Base-by-base conservation (phyloP, 1,140 invertebrate species). In the Drosophila kepulauana region DNA sequence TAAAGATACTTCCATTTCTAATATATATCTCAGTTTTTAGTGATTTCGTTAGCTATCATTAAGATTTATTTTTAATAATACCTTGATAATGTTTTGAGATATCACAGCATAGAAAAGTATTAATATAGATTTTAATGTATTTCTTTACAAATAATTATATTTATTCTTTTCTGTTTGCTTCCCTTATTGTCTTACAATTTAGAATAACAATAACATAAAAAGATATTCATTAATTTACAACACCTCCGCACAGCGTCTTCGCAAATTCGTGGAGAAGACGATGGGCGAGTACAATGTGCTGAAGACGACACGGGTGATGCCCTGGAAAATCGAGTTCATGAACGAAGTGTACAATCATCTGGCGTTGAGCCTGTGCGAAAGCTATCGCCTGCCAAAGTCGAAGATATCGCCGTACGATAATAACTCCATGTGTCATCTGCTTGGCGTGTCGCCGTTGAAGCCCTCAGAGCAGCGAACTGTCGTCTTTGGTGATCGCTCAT, bases 331-430 rank as follows among this genome's bases (percentile, higher is more conserved):
- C 8, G 87, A 92, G 45, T 92, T 92, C 49, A 78, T 87, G 45
- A 91, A 89, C 46, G 91, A 92, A 75, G 90, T 92, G 2, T 92
- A 92, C 56, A 92, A 92, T 43, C 76, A 80, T 5, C 28, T 92
- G 20, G 91, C 68, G 1, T 28, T 92, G 46, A 87, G 86, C 11
- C 49, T 91, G 33, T 77, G 79, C 13, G 81, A 89, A 6, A 16
- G 43, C 0, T 91, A 75, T n/a, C 57, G 35, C 2, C 45, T 82
- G 6, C 80, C 87, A 1, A 15, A 73, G 5, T 10, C 45, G 0
- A 54, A 59, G 45, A 64, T 91, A 10, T 76, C 78, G 28, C 79
- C 78, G 0, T 79, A 91, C 56, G 63, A 82, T 28, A 72, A 69
- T 38, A 46, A 67, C 5, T 61, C 77, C n/a, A 88, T 87, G 84